Evolutionary conservation across 1,140 invertebrate genomes (phyloP).

Genomic region (Battus philenor): DNA sequence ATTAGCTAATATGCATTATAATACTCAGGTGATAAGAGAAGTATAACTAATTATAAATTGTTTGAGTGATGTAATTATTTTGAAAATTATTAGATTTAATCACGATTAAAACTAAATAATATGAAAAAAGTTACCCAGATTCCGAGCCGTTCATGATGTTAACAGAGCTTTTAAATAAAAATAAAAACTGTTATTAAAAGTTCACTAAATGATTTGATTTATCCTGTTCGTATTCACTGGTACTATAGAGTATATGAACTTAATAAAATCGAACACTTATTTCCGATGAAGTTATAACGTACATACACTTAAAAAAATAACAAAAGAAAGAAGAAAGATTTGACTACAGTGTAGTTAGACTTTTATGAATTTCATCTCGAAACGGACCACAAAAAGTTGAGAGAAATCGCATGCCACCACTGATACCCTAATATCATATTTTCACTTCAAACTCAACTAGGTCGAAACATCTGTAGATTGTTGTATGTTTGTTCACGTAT

Average conservation of each 20-base stretch:
- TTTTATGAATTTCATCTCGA: slow-evolving; percentile 65
- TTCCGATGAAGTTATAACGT: slow-evolving; percentile 37
- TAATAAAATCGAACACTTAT: slow-evolving; percentile 36
- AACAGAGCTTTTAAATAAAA: slow-evolving; percentile 19
- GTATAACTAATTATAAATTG: too few relatives aligned
- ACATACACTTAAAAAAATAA: slow-evolving; percentile 53
- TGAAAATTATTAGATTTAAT: too few relatives aligned
- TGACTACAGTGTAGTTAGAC: slow-evolving; percentile 47
- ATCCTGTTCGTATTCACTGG: slow-evolving; percentile 36
- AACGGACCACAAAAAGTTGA: slow-evolving; percentile 73
- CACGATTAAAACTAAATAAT: too few relatives aligned
- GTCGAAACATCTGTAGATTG: slow-evolving; percentile 28
- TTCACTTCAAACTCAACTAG: slow-evolving; percentile 44
- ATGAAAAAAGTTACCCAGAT: slow-evolving; percentile 80
- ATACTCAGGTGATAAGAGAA: too few relatives aligned
- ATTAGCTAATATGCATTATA: too few relatives aligned
- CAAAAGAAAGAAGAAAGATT: slow-evolving; percentile 51
- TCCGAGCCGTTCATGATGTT: slow-evolving; percentile 84
- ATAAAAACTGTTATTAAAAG: slow-evolving; percentile 30
- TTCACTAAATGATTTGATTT: slow-evolving; percentile 14
- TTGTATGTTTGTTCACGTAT: slow-evolving; percentile 36
- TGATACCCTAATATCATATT: slow-evolving; percentile 68
- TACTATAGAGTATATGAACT: slow-evolving; percentile 31
- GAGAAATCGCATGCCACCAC: slow-evolving; percentile 71
- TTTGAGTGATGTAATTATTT: too few relatives aligned